Evolutionary conservation across 2,797 vertebrate genomes (phyloP).

Genomic region (Liparis tanakae): DNA sequence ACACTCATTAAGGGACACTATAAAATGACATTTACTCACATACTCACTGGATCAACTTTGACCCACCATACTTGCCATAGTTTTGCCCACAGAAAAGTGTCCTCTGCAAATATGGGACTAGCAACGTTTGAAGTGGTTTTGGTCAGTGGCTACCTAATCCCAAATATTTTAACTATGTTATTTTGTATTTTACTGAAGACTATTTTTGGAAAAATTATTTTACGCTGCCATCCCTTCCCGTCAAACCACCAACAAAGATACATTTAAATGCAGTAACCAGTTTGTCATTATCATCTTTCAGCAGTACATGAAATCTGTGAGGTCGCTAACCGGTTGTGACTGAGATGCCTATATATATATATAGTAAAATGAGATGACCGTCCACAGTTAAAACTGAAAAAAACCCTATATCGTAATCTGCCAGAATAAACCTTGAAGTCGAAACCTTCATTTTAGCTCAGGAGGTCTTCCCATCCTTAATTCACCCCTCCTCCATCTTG

Average conservation of each 20-base stretch:
- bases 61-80: background rate
- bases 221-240: too few relatives aligned
- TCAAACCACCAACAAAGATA: background rate
- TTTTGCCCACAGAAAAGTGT: background rate
- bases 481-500: conserved; percentile 5
- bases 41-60: background rate
- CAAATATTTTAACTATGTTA: background rate
- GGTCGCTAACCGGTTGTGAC: too few relatives aligned
- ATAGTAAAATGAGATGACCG: background rate
- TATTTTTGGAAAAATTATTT: background rate
- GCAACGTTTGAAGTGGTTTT: background rate
- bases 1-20: background rate
- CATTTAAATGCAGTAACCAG: background rate
- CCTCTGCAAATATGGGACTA: background rate
- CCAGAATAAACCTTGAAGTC: background rate
- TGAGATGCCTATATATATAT: too few relatives aligned
- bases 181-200: background rate
- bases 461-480: conserved; percentile 3
- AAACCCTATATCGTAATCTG: background rate
- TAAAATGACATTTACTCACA: background rate
- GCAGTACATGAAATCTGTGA: background rate
- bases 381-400: background rate
- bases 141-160: background rate
- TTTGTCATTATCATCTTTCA: background rate
- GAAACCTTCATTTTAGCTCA: conserved; percentile 1